Conservation (phyloP, 1,140 invertebrate genomes). For the Sycophaga agraensis region DNA sequence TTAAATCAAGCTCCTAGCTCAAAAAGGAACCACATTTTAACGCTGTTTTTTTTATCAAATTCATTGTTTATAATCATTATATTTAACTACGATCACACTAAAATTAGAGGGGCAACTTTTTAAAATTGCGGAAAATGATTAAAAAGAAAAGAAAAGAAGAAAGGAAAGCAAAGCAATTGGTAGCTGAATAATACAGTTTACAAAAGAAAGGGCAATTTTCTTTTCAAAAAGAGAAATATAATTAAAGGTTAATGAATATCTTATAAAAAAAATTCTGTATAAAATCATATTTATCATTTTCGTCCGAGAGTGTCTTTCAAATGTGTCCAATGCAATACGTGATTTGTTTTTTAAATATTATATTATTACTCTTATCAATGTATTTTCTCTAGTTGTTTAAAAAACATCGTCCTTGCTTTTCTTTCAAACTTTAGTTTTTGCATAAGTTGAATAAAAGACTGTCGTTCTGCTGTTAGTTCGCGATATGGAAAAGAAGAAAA, state of each 20-base stretch:
- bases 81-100: slow-evolving; percentile 64
- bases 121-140: slow-evolving; percentile 34
- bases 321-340: slow-evolving; percentile 21
- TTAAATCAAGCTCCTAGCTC: slow-evolving; percentile 61
- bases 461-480: slow-evolving; percentile 26
- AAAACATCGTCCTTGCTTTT: slow-evolving; percentile 40
- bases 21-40: slow-evolving; percentile 56
- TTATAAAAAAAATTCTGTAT: too few species aligned
- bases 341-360: slow-evolving; percentile 30
- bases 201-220: slow-evolving; percentile 38
- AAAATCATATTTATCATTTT: not conserved
- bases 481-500: slow-evolving; percentile 27
- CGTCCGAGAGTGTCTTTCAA: slow-evolving; percentile 2
- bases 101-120: slow-evolving; percentile 55
- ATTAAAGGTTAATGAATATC: slow-evolving; percentile 63
- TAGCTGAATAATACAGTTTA: slow-evolving; percentile 43
- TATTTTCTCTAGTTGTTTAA: slow-evolving; percentile 23
- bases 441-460: slow-evolving; percentile 18
- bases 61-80: slow-evolving; percentile 57
- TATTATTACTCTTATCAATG: slow-evolving; percentile 32
- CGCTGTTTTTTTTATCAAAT: slow-evolving; percentile 53
- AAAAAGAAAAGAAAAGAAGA: slow-evolving; percentile 46
- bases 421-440: slow-evolving; percentile 48
- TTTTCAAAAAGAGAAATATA: slow-evolving; percentile 27
- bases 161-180: slow-evolving; percentile 53